Percentiles rank a stretch among this genome's conserved stretches.
These are phyloP conservation scores for Verasper variegatus DNA, from an alignment of 2,113 vertebrate genomes.

Conservation along the genomic window DNA sequence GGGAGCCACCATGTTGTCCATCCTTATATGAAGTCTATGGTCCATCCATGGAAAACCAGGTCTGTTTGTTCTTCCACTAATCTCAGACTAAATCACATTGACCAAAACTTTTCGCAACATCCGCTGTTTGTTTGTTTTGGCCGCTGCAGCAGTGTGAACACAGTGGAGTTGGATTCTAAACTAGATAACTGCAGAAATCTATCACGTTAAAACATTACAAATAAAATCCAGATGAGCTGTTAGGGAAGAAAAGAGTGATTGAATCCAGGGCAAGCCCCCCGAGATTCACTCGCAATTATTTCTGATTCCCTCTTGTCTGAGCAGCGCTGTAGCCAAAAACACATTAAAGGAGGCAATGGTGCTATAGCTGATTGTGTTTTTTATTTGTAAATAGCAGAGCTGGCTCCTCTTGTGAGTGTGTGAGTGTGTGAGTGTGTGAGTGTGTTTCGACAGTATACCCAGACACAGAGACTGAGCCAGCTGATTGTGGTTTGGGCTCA, in stretches of 20 bases:
- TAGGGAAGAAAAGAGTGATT: conserved; percentile 38
- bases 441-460: conserved; percentile 19
- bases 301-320: conserved; percentile 62
- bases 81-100: conserved; percentile 30
- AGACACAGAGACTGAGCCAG: conserved; percentile 56
- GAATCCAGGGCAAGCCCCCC: conserved; percentile 43
- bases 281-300: conserved; percentile 54
- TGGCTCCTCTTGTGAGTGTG: conserved; percentile 13
- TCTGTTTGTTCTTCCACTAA: conserved; percentile 37
- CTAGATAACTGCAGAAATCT: conserved; percentile 52
- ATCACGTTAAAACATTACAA: conserved; percentile 65
- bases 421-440: not conserved
- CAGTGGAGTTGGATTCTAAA: conserved; percentile 60
- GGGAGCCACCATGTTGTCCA: no score
- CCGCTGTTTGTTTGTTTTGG: conserved; percentile 78
- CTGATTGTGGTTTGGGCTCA: conserved; percentile 65
- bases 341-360: conserved; percentile 29
- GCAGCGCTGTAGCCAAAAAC: conserved; percentile 31
- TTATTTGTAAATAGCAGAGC: conserved; percentile 34
- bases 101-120: conserved; percentile 59
- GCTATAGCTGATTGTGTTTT: conserved; percentile 40
- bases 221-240: conserved; percentile 60
- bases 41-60: conserved; percentile 22
- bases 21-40: not conserved
- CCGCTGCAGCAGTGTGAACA: conserved; percentile 52